Percentiles rank a stretch among this genome's conserved stretches.
These are phyloP conservation scores for Carettochelys insculpta DNA, from an alignment of 2,113 vertebrate genomes.

Conservation along the genomic window DNA sequence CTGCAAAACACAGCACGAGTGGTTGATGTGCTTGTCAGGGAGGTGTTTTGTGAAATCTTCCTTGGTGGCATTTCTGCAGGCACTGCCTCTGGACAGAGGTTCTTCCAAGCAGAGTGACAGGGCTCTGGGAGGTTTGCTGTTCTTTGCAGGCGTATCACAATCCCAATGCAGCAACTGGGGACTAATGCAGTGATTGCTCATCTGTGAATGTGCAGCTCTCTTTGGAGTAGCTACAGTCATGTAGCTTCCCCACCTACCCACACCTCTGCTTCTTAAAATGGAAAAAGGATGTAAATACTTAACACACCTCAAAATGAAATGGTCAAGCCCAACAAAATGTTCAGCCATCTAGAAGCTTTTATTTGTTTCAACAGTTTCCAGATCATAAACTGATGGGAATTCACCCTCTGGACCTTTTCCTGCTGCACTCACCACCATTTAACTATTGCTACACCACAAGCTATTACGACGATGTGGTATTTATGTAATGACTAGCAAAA, in stretches of 20 bases:
- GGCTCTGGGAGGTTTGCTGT: neutral
- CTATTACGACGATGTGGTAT: neutral
- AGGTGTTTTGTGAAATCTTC: neutral
- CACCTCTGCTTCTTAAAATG: accelerated
- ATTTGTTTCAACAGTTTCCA: neutral
- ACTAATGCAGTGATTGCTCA: neutral
- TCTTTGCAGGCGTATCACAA: neutral
- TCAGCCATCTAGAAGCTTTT: accelerated
- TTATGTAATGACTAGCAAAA: neutral
- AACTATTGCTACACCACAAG: neutral
- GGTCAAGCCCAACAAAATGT: neutral
- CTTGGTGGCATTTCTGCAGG: neutral
- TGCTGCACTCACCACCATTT: neutral
- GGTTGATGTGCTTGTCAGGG: neutral
- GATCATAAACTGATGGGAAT: accelerated
- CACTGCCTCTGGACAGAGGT: neutral
- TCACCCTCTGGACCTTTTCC: neutral
- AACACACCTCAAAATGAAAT: neutral
- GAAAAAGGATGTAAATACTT: neutral
- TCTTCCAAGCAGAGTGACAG: neutral
- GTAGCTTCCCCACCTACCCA: too few species aligned
- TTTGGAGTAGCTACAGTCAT: neutral
- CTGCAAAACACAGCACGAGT: neutral
- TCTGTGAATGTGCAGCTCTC: neutral
- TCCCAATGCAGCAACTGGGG: neutral